phyloP scores from a whole-genome alignment of 2,888 invertebrate genomes.

The Caenorhabditis macrosperma region DNA sequence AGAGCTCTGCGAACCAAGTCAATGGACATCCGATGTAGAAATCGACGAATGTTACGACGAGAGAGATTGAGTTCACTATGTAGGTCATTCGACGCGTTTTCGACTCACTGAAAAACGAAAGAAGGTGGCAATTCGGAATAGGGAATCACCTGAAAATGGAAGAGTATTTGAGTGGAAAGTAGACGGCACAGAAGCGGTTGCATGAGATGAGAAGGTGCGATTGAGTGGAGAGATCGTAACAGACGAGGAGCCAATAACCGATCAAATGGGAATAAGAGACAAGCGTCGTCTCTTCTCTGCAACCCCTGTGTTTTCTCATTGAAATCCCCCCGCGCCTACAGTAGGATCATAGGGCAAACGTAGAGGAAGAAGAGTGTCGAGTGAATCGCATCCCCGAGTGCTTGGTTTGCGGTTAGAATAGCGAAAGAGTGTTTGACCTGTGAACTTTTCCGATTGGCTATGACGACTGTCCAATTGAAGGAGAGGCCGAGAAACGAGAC shows the following conservation, averaged over 20 bases:
- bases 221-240: conserved; percentile 49
- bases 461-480: conserved; percentile 57
- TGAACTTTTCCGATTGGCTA: conserved; percentile 48
- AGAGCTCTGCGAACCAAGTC: conserved; percentile 9
- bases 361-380: conserved; percentile 48
- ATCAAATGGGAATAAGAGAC: conserved; percentile 16
- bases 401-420: conserved; percentile 56
- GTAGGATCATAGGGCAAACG: conserved; percentile 53
- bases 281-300: neutral
- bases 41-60: conserved; percentile 1
- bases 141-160: conserved; percentile 16
- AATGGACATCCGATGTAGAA: conserved; percentile 13
- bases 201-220: conserved; percentile 53
- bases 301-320: neutral
- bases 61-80: conserved; percentile 20
- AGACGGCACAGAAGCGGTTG: conserved; percentile 56
- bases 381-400: conserved; percentile 55
- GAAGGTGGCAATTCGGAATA: neutral
- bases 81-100: conserved; percentile 22
- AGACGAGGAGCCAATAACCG: conserved; percentile 25
- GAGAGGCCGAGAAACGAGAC: conserved; percentile 49
- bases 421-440: conserved; percentile 61
- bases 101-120: conserved; percentile 12
- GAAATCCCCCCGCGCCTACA: conserved; percentile 6
- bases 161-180: conserved; percentile 38